Conservation (phyloP, 2,797 vertebrate species). For the Pangasius macronema region DNA sequence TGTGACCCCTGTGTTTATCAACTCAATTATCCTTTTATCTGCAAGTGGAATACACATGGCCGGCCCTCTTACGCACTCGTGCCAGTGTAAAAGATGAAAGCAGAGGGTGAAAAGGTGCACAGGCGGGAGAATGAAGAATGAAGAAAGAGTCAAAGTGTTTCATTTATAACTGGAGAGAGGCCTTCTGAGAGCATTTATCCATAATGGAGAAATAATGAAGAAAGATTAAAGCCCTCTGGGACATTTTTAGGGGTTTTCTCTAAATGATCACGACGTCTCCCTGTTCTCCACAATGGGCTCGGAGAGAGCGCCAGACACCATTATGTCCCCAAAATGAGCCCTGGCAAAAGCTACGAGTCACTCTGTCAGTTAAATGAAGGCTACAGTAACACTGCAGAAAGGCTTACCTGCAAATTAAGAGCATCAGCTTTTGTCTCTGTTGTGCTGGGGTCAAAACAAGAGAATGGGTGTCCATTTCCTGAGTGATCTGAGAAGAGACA, state of each 20-base stretch:
- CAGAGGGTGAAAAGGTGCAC: constrained; percentile 70
- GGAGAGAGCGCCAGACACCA: constrained; percentile 74
- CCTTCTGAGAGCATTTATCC: constrained; percentile 81
- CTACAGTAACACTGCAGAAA: constrained; percentile 64
- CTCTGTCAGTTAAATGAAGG: constrained; percentile 69
- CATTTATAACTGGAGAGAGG: constrained; percentile 73
- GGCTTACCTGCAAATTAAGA: constrained; percentile 67
- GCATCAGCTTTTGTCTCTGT: constrained; percentile 66
- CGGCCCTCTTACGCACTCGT: constrained; percentile 66
- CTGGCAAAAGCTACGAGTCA: constrained; percentile 71
- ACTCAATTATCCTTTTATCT: constrained; percentile 82
- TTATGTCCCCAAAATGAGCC: constrained; percentile 76
- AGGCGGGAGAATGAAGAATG: constrained; percentile 64
- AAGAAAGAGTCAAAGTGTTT: constrained; percentile 76
- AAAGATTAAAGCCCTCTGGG: constrained; percentile 84
- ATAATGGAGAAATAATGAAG: constrained; percentile 86
- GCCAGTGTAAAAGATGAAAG: constrained; percentile 79
- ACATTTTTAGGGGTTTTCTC: constrained; percentile 75
- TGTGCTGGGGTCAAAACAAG: constrained; percentile 69
- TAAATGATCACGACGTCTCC: constrained; percentile 78
- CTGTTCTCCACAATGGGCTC: constrained; percentile 72
- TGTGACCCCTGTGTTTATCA: constrained; percentile 76
- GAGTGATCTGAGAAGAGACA: constrained; percentile 60
- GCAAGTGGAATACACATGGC: constrained; percentile 67
- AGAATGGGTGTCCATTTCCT: constrained; percentile 67